A percentile compares a stretch with the other conserved stretches of the same genome.
Conservation (phyloP, 1,140 invertebrate species). For the Drosophila fuyamai region DNA sequence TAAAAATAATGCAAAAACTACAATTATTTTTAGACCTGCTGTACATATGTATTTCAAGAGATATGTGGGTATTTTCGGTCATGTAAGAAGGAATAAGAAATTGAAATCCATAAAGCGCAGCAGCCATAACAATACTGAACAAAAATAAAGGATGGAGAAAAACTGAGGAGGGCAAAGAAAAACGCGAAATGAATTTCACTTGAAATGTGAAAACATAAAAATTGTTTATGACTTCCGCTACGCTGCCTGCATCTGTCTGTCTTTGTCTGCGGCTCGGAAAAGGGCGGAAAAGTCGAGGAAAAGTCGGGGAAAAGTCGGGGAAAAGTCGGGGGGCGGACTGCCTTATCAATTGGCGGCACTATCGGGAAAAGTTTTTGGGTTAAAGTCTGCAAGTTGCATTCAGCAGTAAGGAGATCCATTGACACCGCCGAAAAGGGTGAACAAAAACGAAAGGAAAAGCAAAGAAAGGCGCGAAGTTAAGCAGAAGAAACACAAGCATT, state of each 20-base stretch:
- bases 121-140: conserved; percentile 71
- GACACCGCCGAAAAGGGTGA: not conserved
- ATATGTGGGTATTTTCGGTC: conserved; percentile 60
- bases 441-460: not conserved
- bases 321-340: conserved; percentile 16
- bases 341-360: conserved; percentile 45
- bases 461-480: not conserved
- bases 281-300: conserved; percentile 15
- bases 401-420: conserved; percentile 15
- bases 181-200: conserved; percentile 83
- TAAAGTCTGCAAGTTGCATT: conserved; percentile 28
- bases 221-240: conserved; percentile 82
- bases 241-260: conserved; percentile 61
- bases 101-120: conserved; percentile 80
- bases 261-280: conserved; percentile 24
- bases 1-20: not conserved
- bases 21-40: not conserved
- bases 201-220: conserved; percentile 83
- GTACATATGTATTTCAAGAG: conserved; percentile 19
- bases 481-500: not conserved
- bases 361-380: conserved; percentile 27
- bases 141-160: conserved; percentile 18
- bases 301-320: conserved; percentile 1
- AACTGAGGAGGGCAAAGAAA: conserved; percentile 56
- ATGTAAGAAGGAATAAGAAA: conserved; percentile 64